phyloP scores from a whole-genome alignment of 2,797 vertebrate species.

The Fratercula arctica region DNA sequence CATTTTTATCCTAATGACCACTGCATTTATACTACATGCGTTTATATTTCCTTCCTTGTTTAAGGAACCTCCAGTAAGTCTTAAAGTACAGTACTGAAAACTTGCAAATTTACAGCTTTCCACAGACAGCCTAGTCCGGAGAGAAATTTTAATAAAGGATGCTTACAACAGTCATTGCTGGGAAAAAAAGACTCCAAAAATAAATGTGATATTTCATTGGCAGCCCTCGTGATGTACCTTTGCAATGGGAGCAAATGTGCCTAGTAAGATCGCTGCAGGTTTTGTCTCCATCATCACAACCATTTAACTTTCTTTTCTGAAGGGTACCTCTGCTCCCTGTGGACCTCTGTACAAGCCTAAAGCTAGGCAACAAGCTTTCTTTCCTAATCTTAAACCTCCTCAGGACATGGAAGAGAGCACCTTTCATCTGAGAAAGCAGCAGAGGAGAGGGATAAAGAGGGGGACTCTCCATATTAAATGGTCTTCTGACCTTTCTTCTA shows the following conservation, averaged over 20 bases:
- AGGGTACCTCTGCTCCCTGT: not conserved
- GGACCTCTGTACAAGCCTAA: not conserved
- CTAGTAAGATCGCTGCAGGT: not conserved
- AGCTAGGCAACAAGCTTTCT: not conserved
- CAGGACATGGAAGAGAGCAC: not conserved
- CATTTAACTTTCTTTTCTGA: not conserved
- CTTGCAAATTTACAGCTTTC: not conserved
- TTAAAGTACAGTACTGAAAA: not conserved
- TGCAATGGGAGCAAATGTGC: not conserved
- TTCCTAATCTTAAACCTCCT: not conserved
- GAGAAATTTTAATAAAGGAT: not conserved
- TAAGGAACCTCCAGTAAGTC: not conserved
- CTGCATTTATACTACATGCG: not conserved
- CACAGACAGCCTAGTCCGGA: not conserved
- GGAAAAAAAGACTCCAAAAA: not conserved
- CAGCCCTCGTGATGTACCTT: not conserved
- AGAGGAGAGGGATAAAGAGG: not conserved
- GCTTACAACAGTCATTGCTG: not conserved
- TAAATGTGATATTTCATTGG: not conserved
- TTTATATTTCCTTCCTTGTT: not conserved
- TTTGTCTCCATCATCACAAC: not conserved
- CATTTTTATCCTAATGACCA: not conserved
- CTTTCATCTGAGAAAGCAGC: not conserved
- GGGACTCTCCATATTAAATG: accelerated
- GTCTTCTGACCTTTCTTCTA: not conserved